These are phyloP conservation scores for Thymelicus lineola DNA, from an alignment of 2,888 invertebrate species.

Conservation along the genomic window DNA sequence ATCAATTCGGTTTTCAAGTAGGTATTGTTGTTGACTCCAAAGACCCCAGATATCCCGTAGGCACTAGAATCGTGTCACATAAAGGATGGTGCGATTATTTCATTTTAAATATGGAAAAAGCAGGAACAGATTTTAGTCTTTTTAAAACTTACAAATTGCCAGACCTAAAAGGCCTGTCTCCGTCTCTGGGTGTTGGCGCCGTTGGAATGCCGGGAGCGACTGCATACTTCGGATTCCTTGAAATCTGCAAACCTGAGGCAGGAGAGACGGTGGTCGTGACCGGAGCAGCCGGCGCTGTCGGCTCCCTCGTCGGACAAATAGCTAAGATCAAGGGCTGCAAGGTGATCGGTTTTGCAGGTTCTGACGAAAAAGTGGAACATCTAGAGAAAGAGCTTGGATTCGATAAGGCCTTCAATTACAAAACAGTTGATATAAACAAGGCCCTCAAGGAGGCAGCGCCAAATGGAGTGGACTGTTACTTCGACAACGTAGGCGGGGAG, in stretches of 20 bases:
- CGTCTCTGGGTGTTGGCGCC: constrained; percentile 85
- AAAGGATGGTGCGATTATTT: constrained; percentile 88
- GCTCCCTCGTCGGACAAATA: constrained; percentile 90
- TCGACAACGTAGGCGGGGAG: constrained; percentile 91
- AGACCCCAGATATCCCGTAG: constrained; percentile 85
- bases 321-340: constrained; percentile 87
- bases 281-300: constrained; percentile 91
- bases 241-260: constrained; percentile 87
- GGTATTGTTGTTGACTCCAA: constrained; percentile 85
- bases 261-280: constrained; percentile 90
- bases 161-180: constrained; percentile 76
- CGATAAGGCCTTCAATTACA: no score
- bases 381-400: no score
- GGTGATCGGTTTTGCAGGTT: no score
- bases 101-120: no score
- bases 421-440: no score
- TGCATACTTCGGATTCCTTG: constrained; percentile 89
- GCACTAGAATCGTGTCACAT: constrained; percentile 83
- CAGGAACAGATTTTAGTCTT: no score
- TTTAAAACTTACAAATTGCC: constrained; percentile 69
- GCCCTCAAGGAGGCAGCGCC: constrained; percentile 87
- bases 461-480: constrained; percentile 89
- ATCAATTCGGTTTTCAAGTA: constrained; percentile 55
- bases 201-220: constrained; percentile 89
- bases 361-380: no score